Percentiles rank a stretch among this genome's conserved stretches.
Conservation (phyloP, 2,113 vertebrate species). For the Anoura caudifer region DNA sequence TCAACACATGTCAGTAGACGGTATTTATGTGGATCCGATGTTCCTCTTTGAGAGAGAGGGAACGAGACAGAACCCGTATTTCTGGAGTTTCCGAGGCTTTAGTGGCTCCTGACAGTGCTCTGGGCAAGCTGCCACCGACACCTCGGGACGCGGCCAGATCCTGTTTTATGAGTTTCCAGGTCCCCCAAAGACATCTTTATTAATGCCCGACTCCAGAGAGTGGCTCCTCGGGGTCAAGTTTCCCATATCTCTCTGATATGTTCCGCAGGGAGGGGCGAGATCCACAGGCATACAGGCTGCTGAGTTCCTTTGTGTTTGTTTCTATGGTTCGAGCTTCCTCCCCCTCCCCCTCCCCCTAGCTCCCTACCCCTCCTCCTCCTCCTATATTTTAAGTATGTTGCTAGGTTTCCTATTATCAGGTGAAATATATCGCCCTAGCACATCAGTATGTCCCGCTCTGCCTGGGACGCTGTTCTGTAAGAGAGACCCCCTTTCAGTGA, state of each 20-base stretch:
- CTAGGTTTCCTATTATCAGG: background rate
- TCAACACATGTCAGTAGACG: background rate
- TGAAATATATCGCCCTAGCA: background rate
- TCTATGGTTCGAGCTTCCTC: background rate
- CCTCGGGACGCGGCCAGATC: background rate
- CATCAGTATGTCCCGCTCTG: background rate
- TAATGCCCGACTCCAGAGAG: background rate
- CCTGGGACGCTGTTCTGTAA: background rate
- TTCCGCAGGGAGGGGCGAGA: no score
- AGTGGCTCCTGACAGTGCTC: background rate
- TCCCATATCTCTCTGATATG: background rate
- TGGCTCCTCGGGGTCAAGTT: background rate
- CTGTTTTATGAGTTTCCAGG: conserved; percentile 21
- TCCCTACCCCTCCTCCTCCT: background rate
- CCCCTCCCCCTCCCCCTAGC: accelerated
- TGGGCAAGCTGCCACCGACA: background rate
- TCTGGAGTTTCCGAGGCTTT: conserved; percentile 10
- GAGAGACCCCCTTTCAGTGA: background rate
- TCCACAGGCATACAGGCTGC: background rate
- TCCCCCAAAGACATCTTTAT: conserved; percentile 37
- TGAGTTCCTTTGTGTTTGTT: background rate
- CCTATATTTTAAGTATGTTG: background rate
- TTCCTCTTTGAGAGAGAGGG: background rate
- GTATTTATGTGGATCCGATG: background rate
- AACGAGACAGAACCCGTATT: background rate